A percentile compares a stretch with the other conserved stretches of the same genome.
Evolutionary conservation across 1,140 invertebrate genomes (phyloP).

Genomic region (Leptopilina boulardi): DNA sequence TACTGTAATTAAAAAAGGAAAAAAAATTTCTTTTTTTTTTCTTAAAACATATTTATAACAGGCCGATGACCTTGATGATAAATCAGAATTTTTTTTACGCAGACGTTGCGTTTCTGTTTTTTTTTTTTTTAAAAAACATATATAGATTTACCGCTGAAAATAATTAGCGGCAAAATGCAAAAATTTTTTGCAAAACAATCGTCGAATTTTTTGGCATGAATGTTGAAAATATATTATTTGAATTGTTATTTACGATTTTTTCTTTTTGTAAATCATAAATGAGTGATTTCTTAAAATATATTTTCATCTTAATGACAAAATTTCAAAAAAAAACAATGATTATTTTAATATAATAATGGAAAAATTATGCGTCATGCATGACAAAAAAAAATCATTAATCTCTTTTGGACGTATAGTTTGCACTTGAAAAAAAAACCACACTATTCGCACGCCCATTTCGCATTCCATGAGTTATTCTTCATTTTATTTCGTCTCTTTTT

Average conservation of each 20-base stretch:
- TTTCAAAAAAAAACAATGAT: background rate
- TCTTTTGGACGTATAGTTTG: constrained; percentile 1
- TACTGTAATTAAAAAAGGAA: no score
- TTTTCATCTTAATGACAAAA: background rate
- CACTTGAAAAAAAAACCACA: constrained; percentile 7
- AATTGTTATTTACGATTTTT: no score
- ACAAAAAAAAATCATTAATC: constrained; percentile 18
- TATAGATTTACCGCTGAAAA: no score
- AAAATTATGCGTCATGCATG: constrained; percentile 1
- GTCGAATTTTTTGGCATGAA: no score
- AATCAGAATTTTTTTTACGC: background rate
- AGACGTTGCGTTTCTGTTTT: background rate
- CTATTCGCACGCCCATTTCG: constrained; percentile 21
- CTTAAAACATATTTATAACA: no score
- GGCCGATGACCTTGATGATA: background rate
- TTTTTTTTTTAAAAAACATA: no score
- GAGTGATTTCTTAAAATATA: background rate
- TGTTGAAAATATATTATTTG: no score
- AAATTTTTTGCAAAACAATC: background rate
- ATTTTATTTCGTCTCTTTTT: background rate
- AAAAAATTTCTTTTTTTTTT: no score
- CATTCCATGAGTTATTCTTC: constrained; percentile 6
- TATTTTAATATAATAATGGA: background rate
- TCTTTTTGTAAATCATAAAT: no score
- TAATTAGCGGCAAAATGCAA: background rate